Base-by-base conservation (phyloP, 2,113 vertebrate species). In the Tricholaema leucomelas region DNA sequence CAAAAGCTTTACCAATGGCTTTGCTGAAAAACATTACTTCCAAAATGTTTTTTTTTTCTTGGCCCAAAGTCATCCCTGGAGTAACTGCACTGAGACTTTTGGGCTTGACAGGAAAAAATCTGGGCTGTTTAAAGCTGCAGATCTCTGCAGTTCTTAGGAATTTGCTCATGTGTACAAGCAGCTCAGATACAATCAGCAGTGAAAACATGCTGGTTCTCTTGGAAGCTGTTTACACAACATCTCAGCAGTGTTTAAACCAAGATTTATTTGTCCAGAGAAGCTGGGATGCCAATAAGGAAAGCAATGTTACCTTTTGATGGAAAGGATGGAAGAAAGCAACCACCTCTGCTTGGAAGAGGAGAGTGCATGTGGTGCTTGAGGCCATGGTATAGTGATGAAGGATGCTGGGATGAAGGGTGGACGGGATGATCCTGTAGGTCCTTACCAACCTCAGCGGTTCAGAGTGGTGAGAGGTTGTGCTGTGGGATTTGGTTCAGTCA, bases 161-260 rank as follows among this genome's bases (percentile, higher is more conserved):
- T 64, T 90, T 8, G 2, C 30, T 65, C 8, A 0, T 30, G 56
- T 73, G 69, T 69, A 48, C 50, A 25, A 87, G 74, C 55, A 46
- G 86, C 60, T 80, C 76, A 4, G 50, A 83, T 58, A 40, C 9
- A 88, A 83, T 33, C 76, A 70, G 30, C 60, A 63, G 16, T 38
- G 30, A 5, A 75, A 91, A 28, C 36, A 50, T 4, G 19, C 54
- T 77, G 83, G 56, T 89, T 91, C 75, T 85, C 85, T 65, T 74
- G 85, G 72, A 61, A 66, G 80, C 60, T 85, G 85, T 85, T 93
- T 90, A 67, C 73, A 50, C 58, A 88, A 83, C 67, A 56, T 54
- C 59, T 80, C 46, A 24, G 79, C 44, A 23, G 69, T 3, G 2
- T 46, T 77, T 67, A 71, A 67, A 40, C 8, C 33, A 6, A 28